Base-by-base conservation (phyloP, 2,888 invertebrate species). In the Cheiracanthium punctorium region DNA sequence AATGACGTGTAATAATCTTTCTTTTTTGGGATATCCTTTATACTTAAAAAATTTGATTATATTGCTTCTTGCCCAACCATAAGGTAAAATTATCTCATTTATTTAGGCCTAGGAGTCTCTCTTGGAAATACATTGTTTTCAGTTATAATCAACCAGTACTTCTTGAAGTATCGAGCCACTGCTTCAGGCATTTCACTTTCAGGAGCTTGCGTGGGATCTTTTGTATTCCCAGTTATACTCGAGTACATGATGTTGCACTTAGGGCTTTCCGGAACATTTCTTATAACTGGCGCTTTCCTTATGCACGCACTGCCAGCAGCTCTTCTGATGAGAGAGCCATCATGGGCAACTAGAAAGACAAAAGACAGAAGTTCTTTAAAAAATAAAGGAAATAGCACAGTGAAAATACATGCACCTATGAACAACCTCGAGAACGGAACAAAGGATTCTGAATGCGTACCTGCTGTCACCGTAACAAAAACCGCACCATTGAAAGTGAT, bases 131-230 rank as follows among this genome's bases (percentile, higher is more conserved):
- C 75, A 5, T 30, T 82, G n/a, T 70, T 58, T 20, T 58, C 48
- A 29, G 69, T 82, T 1, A 14, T 33, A 7, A 33, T 82, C 0
- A 82, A 74, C 20, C 82, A 82, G 24, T 70, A 75, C 17, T 82
- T 82, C 14, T 29, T 58, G 14, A 82, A 82, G 43, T 52, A 82
- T 33, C 58, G 70, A 17, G 82, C 75, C 0, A 75, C 82, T n/a
- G 82, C 75, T 0, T 48, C 52, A 7, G 82, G 82, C 1, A 8
- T 82, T 0, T 67, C 82, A 12, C 32, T 75, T 29, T 82, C 82
- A 7, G 82, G 82, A 52, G 75, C 82, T 0, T 82, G 82, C 28
- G 14, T 82, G 8, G 82, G 82, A 37, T 75, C 82, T n/a, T 75
- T 82, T 20, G 33, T 82, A 14, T 29, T 82, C 1, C 82, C 82